Base-by-base conservation (phyloP, 2,113 vertebrate species). In the Callocephalon fimbriatum region DNA sequence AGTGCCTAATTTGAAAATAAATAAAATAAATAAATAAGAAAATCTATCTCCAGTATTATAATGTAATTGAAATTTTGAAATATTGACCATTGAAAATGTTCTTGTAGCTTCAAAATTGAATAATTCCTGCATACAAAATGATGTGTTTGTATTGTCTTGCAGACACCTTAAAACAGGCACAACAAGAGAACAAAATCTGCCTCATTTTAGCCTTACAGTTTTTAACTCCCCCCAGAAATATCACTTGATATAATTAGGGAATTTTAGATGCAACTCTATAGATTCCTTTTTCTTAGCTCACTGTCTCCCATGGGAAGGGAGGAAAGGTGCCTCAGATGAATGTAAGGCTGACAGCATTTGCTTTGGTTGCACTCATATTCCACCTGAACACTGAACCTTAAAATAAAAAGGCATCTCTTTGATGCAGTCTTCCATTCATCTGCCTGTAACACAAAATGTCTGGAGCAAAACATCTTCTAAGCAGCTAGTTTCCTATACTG, bases 401-500 rank as follows among this genome's bases (percentile, higher is more conserved):
- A 91, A 94, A 93, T 40, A 84, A 88, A 96, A 92, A 37, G 18
- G 59, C 83, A 96, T 73, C 37, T 61, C 96, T 96, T 95, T 97
- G 96, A 97, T 93, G 92, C 88, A 92, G 65, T 44, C 38, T 96
- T 93, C 82, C 86, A 96, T 97, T 97, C 90, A 96, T 96, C 96
- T 96, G 78, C 88, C 92, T 95, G 42, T 83, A 95, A 94, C 80
- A 95, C 47, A 94, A 95, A 96, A 90, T 75, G 75, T 95, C 86
- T 96, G 92, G 78, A 96, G 95, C 93, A 96, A 96, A 96, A 96
- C 88, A 93, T 80, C 91, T 94, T 96, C 96, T 95, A 93, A 97
- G 90, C 42, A 86, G 56, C 63, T 76, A 51, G 67, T 76, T 95
- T 92, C 71, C 68, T 90, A 47, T n/a, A 63, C 1, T 54, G 35